A percentile compares a stretch with the other conserved stretches of the same genome.
Conservation (phyloP, 2,113 vertebrate genomes). For the Siniperca knerii region DNA sequence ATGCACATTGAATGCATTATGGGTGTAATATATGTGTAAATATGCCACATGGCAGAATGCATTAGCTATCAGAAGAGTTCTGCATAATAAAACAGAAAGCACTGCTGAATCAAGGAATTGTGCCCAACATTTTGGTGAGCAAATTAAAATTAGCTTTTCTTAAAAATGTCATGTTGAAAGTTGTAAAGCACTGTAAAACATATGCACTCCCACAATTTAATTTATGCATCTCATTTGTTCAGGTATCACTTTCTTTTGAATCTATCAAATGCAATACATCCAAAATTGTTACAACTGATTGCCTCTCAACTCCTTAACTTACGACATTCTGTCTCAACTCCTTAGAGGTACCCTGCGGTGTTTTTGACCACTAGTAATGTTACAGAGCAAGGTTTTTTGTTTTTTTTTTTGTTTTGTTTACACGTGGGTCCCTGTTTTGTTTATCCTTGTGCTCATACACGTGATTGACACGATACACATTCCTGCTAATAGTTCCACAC, state of each 20-base stretch:
- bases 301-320: not conserved
- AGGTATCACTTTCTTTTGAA: not conserved
- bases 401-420: too few relatives aligned
- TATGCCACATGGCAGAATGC: slow-evolving; percentile 22
- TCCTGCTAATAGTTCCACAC: too few relatives aligned
- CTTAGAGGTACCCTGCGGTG: too few relatives aligned
- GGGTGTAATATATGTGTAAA: slow-evolving; percentile 15
- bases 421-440: too few relatives aligned
- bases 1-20: slow-evolving; percentile 5
- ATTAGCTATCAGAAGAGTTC: slow-evolving; percentile 16
- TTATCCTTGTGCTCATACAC: too few relatives aligned
- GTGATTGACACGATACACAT: too few relatives aligned
- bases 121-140: not conserved
- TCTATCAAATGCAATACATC: not conserved
- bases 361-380: too few relatives aligned
- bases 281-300: not conserved
- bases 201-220: not conserved
- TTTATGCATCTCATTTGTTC: not conserved
- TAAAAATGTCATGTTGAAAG: not conserved
- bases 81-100: slow-evolving; percentile 12
- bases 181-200: not conserved
- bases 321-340: too few relatives aligned
- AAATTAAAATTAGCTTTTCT: not conserved
- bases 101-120: not conserved
- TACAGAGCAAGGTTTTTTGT: too few relatives aligned